Percentiles rank a stretch among this genome's conserved stretches.
These are phyloP conservation scores for Isichthys henryi DNA, from an alignment of 2,113 vertebrate genomes.

Conservation along the genomic window DNA sequence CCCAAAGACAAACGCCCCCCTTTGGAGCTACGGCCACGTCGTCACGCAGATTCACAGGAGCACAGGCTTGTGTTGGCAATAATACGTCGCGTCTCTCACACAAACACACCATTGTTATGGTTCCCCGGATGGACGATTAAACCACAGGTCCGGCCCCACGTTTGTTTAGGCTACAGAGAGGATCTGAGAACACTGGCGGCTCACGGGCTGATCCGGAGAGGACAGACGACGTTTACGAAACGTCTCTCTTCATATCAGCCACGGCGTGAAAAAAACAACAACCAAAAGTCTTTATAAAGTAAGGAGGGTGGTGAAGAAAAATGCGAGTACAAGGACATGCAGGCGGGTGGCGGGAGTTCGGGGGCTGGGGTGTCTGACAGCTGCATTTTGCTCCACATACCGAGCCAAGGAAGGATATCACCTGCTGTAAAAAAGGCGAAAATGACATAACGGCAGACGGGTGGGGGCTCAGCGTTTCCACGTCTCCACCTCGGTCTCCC, in stretches of 20 bases:
- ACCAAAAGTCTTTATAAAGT: not conserved
- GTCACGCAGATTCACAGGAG: not conserved
- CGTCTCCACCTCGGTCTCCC: slow-evolving; percentile 7
- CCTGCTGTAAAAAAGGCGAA: not conserved
- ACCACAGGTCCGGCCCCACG: not conserved
- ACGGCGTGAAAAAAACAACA: not conserved
- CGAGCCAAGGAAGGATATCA: not conserved
- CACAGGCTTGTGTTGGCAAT: not conserved
- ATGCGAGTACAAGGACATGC: not conserved
- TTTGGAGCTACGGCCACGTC: not conserved
- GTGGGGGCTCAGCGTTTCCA: slow-evolving; percentile 16
- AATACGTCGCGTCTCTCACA: not conserved
- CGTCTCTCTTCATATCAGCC: not conserved
- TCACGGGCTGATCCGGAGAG: not conserved
- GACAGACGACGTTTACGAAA: not conserved
- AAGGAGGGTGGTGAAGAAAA: not conserved
- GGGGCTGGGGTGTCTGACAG: not conserved
- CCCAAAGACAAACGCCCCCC: not conserved
- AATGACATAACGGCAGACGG: not conserved
- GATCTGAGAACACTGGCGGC: not conserved
- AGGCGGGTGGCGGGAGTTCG: not conserved
- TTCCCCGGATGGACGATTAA: not conserved
- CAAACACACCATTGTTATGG: slow-evolving; percentile 15
- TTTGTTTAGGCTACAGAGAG: slow-evolving; percentile 12
- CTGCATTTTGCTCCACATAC: not conserved